Evolutionary conservation across 2,888 invertebrate genomes (phyloP), one percentile per base, ranked within the genome.

Genomic region (Pterostichus madidus): DNA sequence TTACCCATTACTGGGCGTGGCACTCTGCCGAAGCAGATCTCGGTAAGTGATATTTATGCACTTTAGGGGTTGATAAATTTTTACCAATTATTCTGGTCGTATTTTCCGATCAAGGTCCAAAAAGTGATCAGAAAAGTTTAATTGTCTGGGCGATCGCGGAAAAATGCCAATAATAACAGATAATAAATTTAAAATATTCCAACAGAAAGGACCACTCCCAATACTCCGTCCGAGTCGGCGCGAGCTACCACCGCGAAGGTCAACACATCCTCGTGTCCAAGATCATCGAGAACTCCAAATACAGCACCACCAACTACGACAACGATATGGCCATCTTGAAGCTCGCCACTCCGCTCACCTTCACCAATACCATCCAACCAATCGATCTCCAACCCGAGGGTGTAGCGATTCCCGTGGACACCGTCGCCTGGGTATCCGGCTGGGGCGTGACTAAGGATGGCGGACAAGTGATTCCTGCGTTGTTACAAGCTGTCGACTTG

Each of bases 281-380:
- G 13, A 31, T 80, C 15, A 52, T n/a, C 10, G 31, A 32, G 39
- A 49, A 80, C 52, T 0, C 5, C n/a, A 35, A 13, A 2, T 68
- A 52, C 7, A 32, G 31, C 17, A 35, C 80, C 8, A 8, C 5
- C 10, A 80, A 35, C 5, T 13, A 24, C 6, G 71, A 80, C 53
- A 32, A 52, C n/a, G 80, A 80, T n/a, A 17, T 80, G 32, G 80
- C 80, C 11, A 71, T 80, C 6, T 35, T 80, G 71, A 80, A 71
- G 32, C 15, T 80, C 35, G 11, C 31, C 11, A 44, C 24, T 32
- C 68, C 68, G 5, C 52, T 80, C 5, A 31, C 2, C 24, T 71
- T 71, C 39, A 53, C 7, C 53, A 15, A 0, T 11, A 0, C 39
- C 31, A 17, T 61, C 10, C 46, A 78, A 24, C 78, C 78, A 10